These are phyloP conservation scores for Paraplagusia blochii DNA, from an alignment of 2,113 vertebrate genomes.

Conservation along the genomic window DNA sequence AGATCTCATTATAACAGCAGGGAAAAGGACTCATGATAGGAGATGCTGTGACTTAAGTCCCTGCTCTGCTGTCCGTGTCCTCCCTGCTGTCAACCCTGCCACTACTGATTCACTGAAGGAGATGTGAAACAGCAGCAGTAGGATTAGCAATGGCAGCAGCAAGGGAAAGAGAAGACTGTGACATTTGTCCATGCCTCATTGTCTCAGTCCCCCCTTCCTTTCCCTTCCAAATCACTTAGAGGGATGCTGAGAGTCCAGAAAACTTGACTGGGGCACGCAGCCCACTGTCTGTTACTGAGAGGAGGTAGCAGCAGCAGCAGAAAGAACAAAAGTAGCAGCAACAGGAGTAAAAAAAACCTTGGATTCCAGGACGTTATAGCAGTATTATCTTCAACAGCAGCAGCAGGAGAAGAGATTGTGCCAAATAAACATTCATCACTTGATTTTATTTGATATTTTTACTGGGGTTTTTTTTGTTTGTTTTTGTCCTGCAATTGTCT, in stretches of 20 bases:
- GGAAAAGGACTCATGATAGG: constrained; percentile 62
- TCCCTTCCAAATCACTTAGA: too few species aligned
- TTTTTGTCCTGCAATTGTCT: too few species aligned
- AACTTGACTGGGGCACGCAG: constrained; percentile 63
- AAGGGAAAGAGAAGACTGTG: too few species aligned
- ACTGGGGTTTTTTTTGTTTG: too few species aligned
- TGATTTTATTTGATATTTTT: too few species aligned
- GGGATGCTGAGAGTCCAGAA: constrained; percentile 28
- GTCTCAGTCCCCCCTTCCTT: too few species aligned
- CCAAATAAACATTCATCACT: constrained; percentile 18
- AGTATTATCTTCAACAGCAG: background rate
- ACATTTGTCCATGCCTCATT: too few species aligned
- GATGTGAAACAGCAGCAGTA: background rate
- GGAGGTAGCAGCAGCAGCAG: constrained; percentile 49
- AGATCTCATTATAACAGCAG: constrained; percentile 67
- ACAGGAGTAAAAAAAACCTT: constrained; percentile 21
- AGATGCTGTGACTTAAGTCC: constrained; percentile 60
- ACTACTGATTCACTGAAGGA: constrained; percentile 68
- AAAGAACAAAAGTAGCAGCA: constrained; percentile 11
- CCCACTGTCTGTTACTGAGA: constrained; percentile 67
- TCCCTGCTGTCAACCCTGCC: constrained; percentile 68
- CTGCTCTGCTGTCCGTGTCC: constrained; percentile 62
- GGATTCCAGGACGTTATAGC: too few species aligned
- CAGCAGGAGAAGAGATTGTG: constrained; percentile 15
- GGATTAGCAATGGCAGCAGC: too few species aligned